phyloP scores from a whole-genome alignment of 2,113 vertebrate species.

The Numida meleagris region DNA sequence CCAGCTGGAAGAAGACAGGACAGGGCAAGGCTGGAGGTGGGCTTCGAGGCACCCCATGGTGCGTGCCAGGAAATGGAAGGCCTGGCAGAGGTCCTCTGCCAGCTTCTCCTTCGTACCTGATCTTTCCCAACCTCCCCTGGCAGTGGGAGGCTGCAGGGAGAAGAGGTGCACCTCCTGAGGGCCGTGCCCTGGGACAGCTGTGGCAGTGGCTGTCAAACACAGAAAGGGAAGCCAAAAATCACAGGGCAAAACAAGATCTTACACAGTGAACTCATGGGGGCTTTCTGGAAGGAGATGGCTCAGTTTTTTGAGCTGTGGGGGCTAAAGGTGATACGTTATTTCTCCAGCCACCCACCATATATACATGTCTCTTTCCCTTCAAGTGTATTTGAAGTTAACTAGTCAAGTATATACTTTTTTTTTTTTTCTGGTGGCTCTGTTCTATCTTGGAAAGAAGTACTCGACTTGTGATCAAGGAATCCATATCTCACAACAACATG shows the following conservation, averaged over 20 bases:
- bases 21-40: neutral
- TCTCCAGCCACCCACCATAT: neutral
- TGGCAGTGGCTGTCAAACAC: neutral
- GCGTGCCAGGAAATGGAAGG: conserved; percentile 2
- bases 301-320: neutral
- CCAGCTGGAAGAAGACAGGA: conserved; percentile 13
- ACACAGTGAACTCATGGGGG: neutral
- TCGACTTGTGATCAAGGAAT: neutral
- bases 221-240: neutral
- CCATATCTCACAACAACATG: neutral
- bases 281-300: neutral
- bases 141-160: neutral
- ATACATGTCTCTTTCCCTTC: neutral
- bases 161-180: neutral
- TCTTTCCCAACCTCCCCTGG: neutral
- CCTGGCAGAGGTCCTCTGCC: neutral
- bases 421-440: neutral
- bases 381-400: neutral
- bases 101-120: neutral
- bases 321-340: neutral
- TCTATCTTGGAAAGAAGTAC: neutral
- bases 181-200: neutral
- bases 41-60: accelerated
- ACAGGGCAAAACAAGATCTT: neutral
- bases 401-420: neutral